Base-by-base conservation (phyloP, 2,888 invertebrate species). In the Morpho helenor region DNA sequence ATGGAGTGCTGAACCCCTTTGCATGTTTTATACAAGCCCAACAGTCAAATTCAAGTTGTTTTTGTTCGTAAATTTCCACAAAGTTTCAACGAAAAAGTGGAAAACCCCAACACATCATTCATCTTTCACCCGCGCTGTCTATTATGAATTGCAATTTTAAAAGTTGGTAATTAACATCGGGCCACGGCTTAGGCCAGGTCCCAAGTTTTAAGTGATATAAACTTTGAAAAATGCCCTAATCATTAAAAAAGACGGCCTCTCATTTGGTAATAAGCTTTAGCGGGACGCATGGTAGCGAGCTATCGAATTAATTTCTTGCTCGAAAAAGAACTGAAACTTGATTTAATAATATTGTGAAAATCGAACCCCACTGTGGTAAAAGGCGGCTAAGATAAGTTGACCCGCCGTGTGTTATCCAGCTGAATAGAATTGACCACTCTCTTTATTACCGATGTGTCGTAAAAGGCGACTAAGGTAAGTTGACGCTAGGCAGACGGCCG, bases 111-210 rank as follows among this genome's bases (percentile, higher is more conserved):
- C 83, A 86, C 87, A 84, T 89, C 88, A 90, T 89, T 88, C 87
- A 89, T 89, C 83, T 84, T 83, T 82, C 82, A 76, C 71, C 81
- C 76, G 70, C 73, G 75, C 86, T 88, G 86, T 89, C 89, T 82
- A 88, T 88, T 87, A 88, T 90, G 87, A 90, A 83, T 87, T 88
- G 88, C 88, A 87, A 80, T 89, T 87, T 87, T 83, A 85, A 74
- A 89, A 90, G 86, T 88, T 90, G 73, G 77, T 90, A 89, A 90
- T 90, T 89, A 89, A 88, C 89, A 87, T 78, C 74, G 73, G 74
- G 69, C 76, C 75, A 77, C 74, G 73, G 80, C 77, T 79, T 77
- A 75, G 72, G 76, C 72, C 79, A 81, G 81, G 79, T 77, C 75
- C 76, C 72, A 82, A 87, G 83, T 89, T 87, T 69, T 78, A 79